Percentiles rank a stretch among this genome's conserved stretches.
Evolutionary conservation across 2,797 vertebrate species (phyloP).

Genomic region (Cuniculus paca): DNA sequence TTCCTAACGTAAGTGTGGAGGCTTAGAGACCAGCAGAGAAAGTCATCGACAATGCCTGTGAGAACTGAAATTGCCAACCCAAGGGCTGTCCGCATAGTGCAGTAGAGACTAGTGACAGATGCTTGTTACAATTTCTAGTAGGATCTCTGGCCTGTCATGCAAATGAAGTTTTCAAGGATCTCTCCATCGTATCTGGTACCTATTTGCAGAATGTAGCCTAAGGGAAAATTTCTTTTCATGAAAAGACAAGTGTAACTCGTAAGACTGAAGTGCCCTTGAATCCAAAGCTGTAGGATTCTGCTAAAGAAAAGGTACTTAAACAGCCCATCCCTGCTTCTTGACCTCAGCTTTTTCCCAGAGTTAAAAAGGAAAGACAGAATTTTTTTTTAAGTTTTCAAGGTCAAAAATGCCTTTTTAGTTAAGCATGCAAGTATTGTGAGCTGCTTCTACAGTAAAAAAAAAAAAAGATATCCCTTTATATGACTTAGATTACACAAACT

Average conservation of each 20-base stretch:
- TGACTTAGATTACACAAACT: slow-evolving; percentile 87
- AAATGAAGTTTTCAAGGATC: not conserved
- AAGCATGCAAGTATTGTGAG: slow-evolving; percentile 80
- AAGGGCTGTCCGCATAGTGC: not conserved
- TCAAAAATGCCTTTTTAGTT: slow-evolving; percentile 56
- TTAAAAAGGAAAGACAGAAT: not conserved
- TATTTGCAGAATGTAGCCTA: not conserved
- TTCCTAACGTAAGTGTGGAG: not conserved
- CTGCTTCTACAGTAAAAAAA: slow-evolving; percentile 71
- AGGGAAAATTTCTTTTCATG: not conserved
- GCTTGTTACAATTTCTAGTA: accelerated
- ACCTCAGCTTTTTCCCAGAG: not conserved
- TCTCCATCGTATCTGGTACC: not conserved
- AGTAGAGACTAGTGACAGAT: not conserved
- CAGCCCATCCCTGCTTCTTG: not conserved
- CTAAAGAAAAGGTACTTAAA: not conserved
- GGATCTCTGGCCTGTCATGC: not conserved
- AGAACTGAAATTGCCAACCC: accelerated
- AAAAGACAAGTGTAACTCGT: not conserved
- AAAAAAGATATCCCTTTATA: slow-evolving; percentile 78
- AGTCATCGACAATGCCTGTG: accelerated
- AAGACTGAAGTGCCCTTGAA: not conserved
- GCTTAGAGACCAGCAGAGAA: too few species aligned
- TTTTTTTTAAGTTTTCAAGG: slow-evolving; percentile 72
- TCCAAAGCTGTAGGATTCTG: not conserved